Evolutionary conservation across 1,140 invertebrate species (phyloP), one percentile per base, ranked within the genome.

Genomic region (Heterodera carotae): DNA sequence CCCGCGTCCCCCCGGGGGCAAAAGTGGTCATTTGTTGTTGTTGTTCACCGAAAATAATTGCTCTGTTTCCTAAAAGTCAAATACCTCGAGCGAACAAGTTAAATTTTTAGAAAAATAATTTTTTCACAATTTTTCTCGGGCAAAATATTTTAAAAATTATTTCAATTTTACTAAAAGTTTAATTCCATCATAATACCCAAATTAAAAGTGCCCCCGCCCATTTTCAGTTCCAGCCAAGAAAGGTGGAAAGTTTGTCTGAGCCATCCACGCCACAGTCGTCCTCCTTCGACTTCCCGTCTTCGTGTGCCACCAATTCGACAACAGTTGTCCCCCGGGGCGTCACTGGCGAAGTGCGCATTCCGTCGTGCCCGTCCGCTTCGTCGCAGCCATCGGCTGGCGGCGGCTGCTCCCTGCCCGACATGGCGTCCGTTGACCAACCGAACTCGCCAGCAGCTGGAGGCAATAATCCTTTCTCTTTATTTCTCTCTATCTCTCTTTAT

Each of bases 361-460:
- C 66, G 66, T 68, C 66, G 1, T 68, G 33, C 22, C 39, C 66
- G 33, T 68, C 66, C 34, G 33, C 66, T 22, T 36, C 66, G 15
- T 34, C 33, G 66, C 66, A 68, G 66, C 66, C 66, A 18, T 68
- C 66, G 12, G 66, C 66, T 43, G 39, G 39, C 48, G 39, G 39
- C 22, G 66, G 15, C 66, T 36, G 66, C 22, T 56, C 48, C 48
- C 48, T 56, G 48, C 48, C 48, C 1, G 48, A 56, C 48, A 56
- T 56, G 48, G 48, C 48, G 22, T 56, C 48, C 12, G 15, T 18
- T 4, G 48, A 56, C 48, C 48, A 56, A 18, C 48, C 48, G 15
- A 56, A 22, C 48, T 56, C 48, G 48, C 48, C 48, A 56, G 48
- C 18, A 12, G 48, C 48, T 56, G 48, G 48, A 15, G 48, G 39